Evolutionary conservation across 1,140 invertebrate species (phyloP), one percentile per base, ranked within the genome.

Genomic region (Drosophila carrolli): DNA sequence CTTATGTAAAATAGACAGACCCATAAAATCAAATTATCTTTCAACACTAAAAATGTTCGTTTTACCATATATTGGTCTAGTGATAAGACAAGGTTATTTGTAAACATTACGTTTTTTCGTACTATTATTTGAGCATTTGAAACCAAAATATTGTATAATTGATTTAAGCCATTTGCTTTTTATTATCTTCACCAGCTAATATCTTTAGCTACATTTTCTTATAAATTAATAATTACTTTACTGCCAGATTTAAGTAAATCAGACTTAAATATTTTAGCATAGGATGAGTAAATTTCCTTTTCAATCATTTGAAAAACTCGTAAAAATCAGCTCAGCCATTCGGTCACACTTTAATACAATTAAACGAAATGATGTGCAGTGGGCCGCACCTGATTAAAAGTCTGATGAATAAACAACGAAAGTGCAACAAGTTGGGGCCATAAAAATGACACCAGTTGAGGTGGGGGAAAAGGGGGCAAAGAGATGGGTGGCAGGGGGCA

Each of bases 401-500:
- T 62, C 47, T 77, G 40, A 74, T 85, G 71, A 78, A 74, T 78
- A 86, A 81, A 86, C 74, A 86, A 81, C 63, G 61, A 75, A 57
- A 75, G 56, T 75, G 73, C 73, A 66, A 75, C 60, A 75, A 56
- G 57, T 54, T 55, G 43, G 70, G 48, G 50, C 50, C 73, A 32
- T 67, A 54, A 76, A 76, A 77, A 54, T 77, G 73, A 77, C 73
- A 77, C 63, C 51, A 51, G n/a, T 57, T 5, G 46, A 19, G 46
- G 53, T 11, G 44, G 32, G 5, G 9, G n/a, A 11, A 11, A 41
- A 6, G 10, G 43, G 46, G 13, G 29, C 29, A 7, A 38, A 13
- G 16, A 41, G 35, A 19, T 32, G 37, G 37, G 23, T 59, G 13
- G 35, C 19, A 32, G 35, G 51, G 51, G 63, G 54, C 70, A 71